These are phyloP conservation scores for Indri indri DNA, from an alignment of 2,113 vertebrate species.

Conservation along the genomic window DNA sequence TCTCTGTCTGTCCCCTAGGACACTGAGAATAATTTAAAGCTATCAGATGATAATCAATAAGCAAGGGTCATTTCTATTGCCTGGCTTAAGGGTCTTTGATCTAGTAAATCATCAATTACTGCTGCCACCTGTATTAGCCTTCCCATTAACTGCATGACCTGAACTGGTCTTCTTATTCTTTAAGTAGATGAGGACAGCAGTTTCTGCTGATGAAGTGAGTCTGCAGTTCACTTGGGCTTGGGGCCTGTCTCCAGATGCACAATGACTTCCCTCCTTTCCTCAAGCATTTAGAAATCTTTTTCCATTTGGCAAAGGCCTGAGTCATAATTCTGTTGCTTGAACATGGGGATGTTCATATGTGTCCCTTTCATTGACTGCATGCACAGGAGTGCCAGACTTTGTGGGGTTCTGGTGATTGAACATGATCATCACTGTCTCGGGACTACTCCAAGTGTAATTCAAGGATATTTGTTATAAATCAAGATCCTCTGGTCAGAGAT, in stretches of 20 bases:
- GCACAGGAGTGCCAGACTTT: not conserved
- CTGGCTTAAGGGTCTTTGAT: constrained; percentile 47
- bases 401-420: not conserved
- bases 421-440: not conserved
- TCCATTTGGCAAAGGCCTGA: constrained; percentile 31
- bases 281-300: constrained; percentile 28
- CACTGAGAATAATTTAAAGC: constrained; percentile 58
- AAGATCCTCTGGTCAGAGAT: not conserved
- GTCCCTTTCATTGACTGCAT: not conserved
- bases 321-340: constrained; percentile 8
- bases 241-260: not conserved
- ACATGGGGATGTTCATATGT: not conserved
- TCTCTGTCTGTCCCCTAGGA: constrained; percentile 11
- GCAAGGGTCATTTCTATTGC: constrained; percentile 49
- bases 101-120: constrained; percentile 46
- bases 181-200: not conserved
- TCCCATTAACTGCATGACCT: constrained; percentile 41
- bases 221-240: not conserved
- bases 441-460: not conserved
- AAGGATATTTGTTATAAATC: not conserved
- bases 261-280: constrained; percentile 20
- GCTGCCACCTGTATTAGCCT: constrained; percentile 28
- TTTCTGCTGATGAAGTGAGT: constrained; percentile 50
- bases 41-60: constrained; percentile 64
- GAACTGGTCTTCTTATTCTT: constrained; percentile 15